phyloP scores from a whole-genome alignment of 2,888 invertebrate species.

The Mesorhabditis sp. region DNA sequence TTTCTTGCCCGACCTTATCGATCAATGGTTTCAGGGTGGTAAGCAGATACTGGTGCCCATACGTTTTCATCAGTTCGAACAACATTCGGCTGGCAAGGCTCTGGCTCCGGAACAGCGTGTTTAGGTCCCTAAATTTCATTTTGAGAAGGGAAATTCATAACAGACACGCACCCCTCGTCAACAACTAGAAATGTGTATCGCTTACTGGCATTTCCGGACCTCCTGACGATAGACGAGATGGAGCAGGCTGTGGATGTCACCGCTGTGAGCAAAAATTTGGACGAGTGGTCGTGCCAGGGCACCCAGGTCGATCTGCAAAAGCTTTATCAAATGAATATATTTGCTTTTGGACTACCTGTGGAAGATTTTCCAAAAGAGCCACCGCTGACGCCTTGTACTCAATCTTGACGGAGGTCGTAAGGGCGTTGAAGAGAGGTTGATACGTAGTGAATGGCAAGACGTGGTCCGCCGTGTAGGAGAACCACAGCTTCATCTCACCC shows the following conservation, averaged over 20 bases:
- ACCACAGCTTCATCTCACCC: conserved; percentile 16
- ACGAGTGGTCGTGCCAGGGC: conserved; percentile 49
- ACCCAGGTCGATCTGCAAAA: conserved; percentile 41
- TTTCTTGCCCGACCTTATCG: conserved; percentile 37
- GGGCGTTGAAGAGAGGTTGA: conserved; percentile 7
- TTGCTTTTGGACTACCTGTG: conserved; percentile 20
- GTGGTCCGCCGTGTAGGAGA: conserved; percentile 36
- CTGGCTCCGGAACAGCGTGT: conserved; percentile 56
- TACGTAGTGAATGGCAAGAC: conserved; percentile 31
- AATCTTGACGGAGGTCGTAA: neutral
- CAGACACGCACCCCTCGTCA: neutral
- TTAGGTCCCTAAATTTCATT: conserved; percentile 41
- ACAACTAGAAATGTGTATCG: conserved; percentile 3
- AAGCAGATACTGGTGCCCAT: conserved; percentile 51
- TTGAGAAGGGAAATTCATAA: neutral
- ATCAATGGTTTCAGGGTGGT: conserved; percentile 51
- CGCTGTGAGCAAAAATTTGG: conserved; percentile 46
- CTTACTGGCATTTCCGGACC: conserved; percentile 51
- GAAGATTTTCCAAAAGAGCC: conserved; percentile 40
- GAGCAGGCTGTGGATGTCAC: conserved; percentile 45
- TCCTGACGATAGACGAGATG: conserved; percentile 46
- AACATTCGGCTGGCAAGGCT: conserved; percentile 52
- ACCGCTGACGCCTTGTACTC: conserved; percentile 33
- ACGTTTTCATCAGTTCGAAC: conserved; percentile 53
- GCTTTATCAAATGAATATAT: neutral